Conservation (phyloP, 2,888 invertebrate species). For the Drosophila borborema region DNA sequence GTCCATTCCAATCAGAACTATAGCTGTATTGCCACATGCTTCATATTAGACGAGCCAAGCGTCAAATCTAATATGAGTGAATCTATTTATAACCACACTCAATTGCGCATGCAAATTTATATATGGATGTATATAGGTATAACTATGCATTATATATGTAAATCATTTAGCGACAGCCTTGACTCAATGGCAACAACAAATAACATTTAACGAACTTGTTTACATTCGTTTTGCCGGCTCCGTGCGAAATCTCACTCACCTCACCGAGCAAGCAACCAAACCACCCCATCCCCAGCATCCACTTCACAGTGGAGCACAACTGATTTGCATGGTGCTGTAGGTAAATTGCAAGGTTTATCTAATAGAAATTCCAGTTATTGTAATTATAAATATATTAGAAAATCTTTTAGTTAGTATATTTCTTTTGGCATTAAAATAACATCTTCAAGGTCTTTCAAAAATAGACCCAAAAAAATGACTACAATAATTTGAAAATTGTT, state of each 20-base stretch:
- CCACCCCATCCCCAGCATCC: conserved; percentile 36
- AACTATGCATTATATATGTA: not conserved
- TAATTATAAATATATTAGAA: not conserved
- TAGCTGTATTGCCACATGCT: conserved; percentile 19
- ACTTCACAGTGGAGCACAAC: conserved; percentile 35
- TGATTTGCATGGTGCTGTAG: conserved; percentile 14
- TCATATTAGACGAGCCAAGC: not conserved
- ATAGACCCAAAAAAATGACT: not conserved
- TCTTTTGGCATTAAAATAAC: not conserved
- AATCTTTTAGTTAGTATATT: not conserved
- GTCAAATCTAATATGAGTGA: conserved; percentile 23
- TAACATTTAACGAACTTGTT: conserved; percentile 76
- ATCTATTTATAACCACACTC: conserved; percentile 48
- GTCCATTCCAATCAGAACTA: conserved; percentile 45
- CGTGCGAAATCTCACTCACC: conserved; percentile 11
- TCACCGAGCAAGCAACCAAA: not conserved
- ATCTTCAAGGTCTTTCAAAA: not conserved
- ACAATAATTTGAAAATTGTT: not conserved
- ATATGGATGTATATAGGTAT: not conserved
- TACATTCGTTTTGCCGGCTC: conserved; percentile 69
- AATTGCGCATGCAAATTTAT: conserved; percentile 15
- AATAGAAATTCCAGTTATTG: not conserved
- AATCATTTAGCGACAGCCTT: conserved; percentile 56
- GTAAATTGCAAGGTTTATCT: not conserved
- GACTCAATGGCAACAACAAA: conserved; percentile 64